Conservation (phyloP, 2,797 vertebrate species). For the Taeniopygia guttata region DNA sequence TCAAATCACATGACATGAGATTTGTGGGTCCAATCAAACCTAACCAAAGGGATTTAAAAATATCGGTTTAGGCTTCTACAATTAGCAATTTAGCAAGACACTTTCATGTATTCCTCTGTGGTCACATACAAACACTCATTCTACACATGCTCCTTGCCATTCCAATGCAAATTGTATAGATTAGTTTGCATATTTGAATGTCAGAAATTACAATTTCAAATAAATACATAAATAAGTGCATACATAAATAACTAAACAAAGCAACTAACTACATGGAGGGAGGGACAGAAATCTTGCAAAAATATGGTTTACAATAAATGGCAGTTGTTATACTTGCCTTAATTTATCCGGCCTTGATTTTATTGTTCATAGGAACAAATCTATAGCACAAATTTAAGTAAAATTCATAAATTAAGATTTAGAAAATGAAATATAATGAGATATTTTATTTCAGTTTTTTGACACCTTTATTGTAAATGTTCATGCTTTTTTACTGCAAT, state of each 20-base stretch:
- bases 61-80: not conserved
- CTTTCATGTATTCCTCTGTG: not conserved
- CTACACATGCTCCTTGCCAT: fast-evolving
- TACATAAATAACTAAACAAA: not conserved
- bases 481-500: not conserved
- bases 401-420: not conserved
- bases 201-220: not conserved
- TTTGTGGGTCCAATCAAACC: not conserved
- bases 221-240: not conserved
- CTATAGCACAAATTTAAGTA: not conserved
- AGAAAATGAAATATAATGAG: not conserved
- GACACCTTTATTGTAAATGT: not conserved
- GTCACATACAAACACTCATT: not conserved
- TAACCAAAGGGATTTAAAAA: not conserved
- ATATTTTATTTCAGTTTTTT: not conserved
- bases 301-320: not conserved
- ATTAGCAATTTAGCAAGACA: not conserved
- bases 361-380: not conserved
- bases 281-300: not conserved
- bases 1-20: not conserved
- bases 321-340: not conserved
- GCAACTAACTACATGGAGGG: fast-evolving
- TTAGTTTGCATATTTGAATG: not conserved
- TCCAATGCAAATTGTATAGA: not conserved
- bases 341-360: not conserved